Base-by-base conservation (phyloP, 2,888 invertebrate genomes). In the Thyatira batis region DNA sequence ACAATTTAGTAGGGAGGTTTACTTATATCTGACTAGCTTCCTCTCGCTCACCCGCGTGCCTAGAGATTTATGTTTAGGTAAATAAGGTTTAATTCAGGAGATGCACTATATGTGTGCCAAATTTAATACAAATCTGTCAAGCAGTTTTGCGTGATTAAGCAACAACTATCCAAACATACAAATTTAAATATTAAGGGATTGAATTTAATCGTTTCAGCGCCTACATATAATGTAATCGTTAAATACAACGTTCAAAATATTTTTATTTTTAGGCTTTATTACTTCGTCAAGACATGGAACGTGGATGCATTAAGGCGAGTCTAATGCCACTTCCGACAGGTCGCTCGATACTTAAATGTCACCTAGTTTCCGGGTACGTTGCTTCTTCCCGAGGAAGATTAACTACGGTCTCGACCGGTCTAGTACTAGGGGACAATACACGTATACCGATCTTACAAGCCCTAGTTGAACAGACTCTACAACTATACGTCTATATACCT, bases 281-380 rank as follows among this genome's bases (percentile, higher is more conserved):
- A 53, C 53, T 48, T 51, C 53, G 53, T 45, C 52, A 8, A 39
- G 4, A n/a, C n/a, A 39, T 5, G 53, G 50, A 27, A 27, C 48
- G 20, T 28, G 20, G 28, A 52, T 55, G 65, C 71, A 69, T 69
- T 68, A 73, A 65, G 70, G 63, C 64, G 62, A 53, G 70, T 68
- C 67, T 75, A 73, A 78, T 73, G 72, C 74, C 61, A 73, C 67
- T 76, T 73, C 73, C 71, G 67, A 66, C 57, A 59, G 69, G 70
- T 70, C 76, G 78, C 65, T 82, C 79, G 81, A 85, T 85, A 83
- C 76, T 80, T 75, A 83, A 84, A 82, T 82, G 85, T 85, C 86
- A 82, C 78, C 77, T 71, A 78, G 77, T 82, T 85, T 81, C 85
- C 81, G 77, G 76, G 78, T 73, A 71, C 73, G 69, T 70, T 69